Conservation (phyloP, 1,140 invertebrate species). For the Drosophila repletoides region DNA sequence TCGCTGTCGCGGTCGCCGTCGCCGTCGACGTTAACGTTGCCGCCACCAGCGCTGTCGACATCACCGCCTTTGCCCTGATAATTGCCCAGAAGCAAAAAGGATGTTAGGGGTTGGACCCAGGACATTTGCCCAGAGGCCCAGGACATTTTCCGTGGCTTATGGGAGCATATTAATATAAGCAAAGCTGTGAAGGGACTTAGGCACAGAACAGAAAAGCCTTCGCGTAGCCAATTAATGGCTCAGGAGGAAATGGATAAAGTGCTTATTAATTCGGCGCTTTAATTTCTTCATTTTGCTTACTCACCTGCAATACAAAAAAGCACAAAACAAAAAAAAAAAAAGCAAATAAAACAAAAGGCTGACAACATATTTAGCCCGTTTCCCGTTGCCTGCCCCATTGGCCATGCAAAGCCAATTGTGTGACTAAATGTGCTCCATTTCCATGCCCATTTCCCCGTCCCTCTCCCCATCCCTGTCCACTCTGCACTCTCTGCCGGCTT, state of each 20-base stretch:
- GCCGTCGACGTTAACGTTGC: neutral
- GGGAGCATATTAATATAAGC: slow-evolving; percentile 61
- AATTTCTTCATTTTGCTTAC: slow-evolving; percentile 70
- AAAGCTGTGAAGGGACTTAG: slow-evolving; percentile 14
- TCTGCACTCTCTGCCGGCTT: neutral
- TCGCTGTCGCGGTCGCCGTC: neutral
- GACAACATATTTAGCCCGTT: slow-evolving; percentile 45
- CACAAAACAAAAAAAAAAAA: neutral
- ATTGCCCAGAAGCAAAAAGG: slow-evolving; percentile 35
- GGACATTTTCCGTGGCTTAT: slow-evolving; percentile 52
- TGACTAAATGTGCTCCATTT: slow-evolving; percentile 63
- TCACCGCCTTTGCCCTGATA: slow-evolving; percentile 46
- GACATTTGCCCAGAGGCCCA: neutral
- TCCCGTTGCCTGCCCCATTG: slow-evolving; percentile 22
- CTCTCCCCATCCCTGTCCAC: neutral
- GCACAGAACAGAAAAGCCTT: slow-evolving; percentile 44
- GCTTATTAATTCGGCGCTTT: slow-evolving; percentile 73
- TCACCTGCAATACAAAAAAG: slow-evolving; percentile 20
- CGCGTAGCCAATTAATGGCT: slow-evolving; percentile 53
- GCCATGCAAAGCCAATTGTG: slow-evolving; percentile 65
- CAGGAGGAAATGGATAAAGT: slow-evolving; percentile 54
- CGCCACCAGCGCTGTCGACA: slow-evolving; percentile 1
- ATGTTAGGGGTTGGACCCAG: neutral
- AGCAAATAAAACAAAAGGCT: slow-evolving; percentile 26
- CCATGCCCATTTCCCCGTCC: slow-evolving; percentile 27